A percentile compares a stretch with the other conserved stretches of the same genome.
Conservation (phyloP, 2,888 invertebrate species). For the Catocala sponsa region DNA sequence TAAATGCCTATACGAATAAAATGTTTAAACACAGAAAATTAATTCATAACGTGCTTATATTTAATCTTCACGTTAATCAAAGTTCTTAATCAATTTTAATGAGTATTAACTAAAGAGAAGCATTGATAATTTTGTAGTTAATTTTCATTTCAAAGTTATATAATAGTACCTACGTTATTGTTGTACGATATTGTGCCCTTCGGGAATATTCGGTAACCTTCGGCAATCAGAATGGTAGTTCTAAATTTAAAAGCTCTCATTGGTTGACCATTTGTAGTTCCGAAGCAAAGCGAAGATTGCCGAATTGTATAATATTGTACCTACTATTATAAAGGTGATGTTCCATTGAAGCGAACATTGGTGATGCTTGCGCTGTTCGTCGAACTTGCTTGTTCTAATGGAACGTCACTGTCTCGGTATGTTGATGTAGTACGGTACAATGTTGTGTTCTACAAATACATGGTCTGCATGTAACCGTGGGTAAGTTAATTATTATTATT, state of each 20-base stretch:
- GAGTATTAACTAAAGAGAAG: conserved; percentile 2
- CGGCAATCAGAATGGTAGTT: conserved; percentile 1
- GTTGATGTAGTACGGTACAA: conserved; percentile 31
- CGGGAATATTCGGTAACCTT: conserved; percentile 1
- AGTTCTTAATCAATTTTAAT: conserved; percentile 8
- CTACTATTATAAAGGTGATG: too few relatives aligned
- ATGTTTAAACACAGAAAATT: background rate
- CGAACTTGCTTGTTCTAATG: too few relatives aligned
- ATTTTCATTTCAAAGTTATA: background rate
- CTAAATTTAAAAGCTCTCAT: background rate
- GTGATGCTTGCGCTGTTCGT: too few relatives aligned
- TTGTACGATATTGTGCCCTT: background rate
- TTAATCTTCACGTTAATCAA: conserved; percentile 5
- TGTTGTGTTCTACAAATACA: conserved; percentile 44
- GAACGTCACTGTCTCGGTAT: conserved; percentile 1
- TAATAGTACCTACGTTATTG: background rate
- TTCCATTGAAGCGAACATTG: background rate
- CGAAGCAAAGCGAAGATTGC: conserved; percentile 1
- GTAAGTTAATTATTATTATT: conserved; percentile 68
- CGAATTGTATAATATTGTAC: background rate
- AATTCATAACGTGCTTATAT: background rate
- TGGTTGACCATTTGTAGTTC: background rate
- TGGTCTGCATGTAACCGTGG: conserved; percentile 61
- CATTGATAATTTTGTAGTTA: conserved; percentile 5
- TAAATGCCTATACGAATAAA: conserved; percentile 1